These are phyloP conservation scores for Papilio polytes DNA, from an alignment of 1,140 invertebrate genomes.

Conservation along the genomic window DNA sequence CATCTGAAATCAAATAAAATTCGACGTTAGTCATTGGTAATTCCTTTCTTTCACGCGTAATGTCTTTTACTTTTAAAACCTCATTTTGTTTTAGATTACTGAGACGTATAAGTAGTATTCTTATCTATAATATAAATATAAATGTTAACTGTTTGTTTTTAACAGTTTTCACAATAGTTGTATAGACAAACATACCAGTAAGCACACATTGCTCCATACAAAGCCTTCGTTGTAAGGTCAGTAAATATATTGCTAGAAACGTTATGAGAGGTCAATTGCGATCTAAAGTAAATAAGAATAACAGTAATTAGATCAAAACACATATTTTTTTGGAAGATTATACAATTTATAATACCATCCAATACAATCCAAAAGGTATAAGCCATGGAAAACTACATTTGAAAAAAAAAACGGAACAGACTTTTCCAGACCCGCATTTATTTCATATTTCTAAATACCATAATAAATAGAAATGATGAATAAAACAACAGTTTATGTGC, in stretches of 20 bases:
- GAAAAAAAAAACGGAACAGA: not conserved
- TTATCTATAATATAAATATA: not conserved
- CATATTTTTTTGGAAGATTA: not conserved
- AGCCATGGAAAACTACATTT: not conserved
- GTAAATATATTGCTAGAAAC: not conserved
- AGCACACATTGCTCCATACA: not conserved
- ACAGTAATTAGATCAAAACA: not conserved
- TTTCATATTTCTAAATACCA: not conserved
- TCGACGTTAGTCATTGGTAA: not conserved
- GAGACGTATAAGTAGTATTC: not conserved
- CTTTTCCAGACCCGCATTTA: not conserved
- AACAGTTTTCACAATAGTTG: not conserved
- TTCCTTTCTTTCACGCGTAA: not conserved
- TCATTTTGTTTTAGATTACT: not conserved
- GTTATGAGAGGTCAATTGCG: not conserved
- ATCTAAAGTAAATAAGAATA: not conserved
- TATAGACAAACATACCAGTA: not conserved
- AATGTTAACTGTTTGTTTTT: not conserved
- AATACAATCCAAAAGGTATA: not conserved
- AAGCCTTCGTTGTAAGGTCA: constrained; percentile 6
- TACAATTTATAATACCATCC: not conserved
- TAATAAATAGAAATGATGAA: not conserved
- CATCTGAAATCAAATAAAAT: constrained; percentile 66
- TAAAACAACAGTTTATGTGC: not conserved
- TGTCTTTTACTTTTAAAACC: not conserved